These are phyloP conservation scores for Protonibea diacanthus DNA, from an alignment of 2,797 vertebrate species.

Conservation along the genomic window DNA sequence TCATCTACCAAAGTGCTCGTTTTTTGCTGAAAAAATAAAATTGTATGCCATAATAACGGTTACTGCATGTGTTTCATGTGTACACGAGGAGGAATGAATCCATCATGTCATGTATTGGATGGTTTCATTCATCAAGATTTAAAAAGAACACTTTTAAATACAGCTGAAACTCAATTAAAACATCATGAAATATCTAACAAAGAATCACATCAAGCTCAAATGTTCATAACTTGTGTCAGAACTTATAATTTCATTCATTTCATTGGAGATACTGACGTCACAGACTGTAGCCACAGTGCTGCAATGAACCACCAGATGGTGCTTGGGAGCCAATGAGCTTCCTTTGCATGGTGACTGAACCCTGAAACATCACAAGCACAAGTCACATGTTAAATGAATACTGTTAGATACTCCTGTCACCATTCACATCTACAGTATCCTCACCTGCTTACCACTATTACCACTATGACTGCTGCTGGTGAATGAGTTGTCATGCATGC, in stretches of 20 bases:
- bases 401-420: neutral
- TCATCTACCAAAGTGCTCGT: no score
- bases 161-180: neutral
- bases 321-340: constrained; percentile 11
- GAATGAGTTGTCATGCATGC: neutral
- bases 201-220: neutral
- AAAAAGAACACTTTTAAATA: neutral
- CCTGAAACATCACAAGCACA: neutral
- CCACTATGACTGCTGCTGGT: neutral
- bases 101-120: neutral
- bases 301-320: constrained; percentile 25
- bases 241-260: neutral
- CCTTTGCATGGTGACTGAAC: neutral
- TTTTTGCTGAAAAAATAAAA: no score
- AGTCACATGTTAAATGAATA: neutral
- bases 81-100: neutral
- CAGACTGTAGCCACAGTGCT: constrained; percentile 16
- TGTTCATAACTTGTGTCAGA: no score
- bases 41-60: neutral
- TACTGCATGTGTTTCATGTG: neutral
- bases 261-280: no score
- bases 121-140: neutral
- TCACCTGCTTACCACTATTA: neutral
- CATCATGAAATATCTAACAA: neutral
- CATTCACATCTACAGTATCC: neutral